phyloP scores from a whole-genome alignment of 2,113 vertebrate species.

The Danionella cerebrum region DNA sequence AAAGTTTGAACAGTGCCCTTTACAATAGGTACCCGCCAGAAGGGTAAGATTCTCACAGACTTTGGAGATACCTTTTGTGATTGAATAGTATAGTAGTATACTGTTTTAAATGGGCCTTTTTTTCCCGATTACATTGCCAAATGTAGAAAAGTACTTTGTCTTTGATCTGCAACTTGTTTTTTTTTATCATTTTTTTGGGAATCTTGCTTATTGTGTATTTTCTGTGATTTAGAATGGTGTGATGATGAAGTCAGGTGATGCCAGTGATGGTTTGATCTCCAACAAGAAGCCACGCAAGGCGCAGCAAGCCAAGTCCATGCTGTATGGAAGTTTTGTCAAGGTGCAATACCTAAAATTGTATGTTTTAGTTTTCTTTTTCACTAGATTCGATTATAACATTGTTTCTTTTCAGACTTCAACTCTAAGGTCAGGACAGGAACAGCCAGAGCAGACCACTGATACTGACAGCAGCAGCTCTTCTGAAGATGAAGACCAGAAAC shows the following conservation, averaged over 20 bases:
- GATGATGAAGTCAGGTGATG: slow-evolving; percentile 54
- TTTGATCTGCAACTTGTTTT: background rate
- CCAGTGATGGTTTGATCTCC: slow-evolving; percentile 53
- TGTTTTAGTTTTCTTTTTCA: background rate
- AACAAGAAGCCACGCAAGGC: slow-evolving; percentile 67
- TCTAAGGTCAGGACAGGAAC: slow-evolving; percentile 66
- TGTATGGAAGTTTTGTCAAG: slow-evolving; percentile 89
- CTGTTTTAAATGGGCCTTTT: too few species aligned
- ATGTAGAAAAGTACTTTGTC: too few species aligned
- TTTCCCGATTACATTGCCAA: background rate
- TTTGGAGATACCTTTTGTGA: too few species aligned
- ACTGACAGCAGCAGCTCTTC: slow-evolving; percentile 62
- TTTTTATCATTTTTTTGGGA: background rate
- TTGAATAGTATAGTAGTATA: too few species aligned
- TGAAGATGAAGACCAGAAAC: slow-evolving; percentile 63
- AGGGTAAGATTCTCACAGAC: too few species aligned
- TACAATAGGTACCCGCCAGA: too few species aligned
- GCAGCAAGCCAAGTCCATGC: slow-evolving; percentile 38
- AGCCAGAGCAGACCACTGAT: slow-evolving; percentile 30
- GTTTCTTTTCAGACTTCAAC: slow-evolving; percentile 65
- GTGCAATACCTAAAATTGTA: slow-evolving; percentile 46
- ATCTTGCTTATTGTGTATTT: background rate
- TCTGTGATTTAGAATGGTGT: slow-evolving; percentile 66
- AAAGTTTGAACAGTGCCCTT: too few species aligned
- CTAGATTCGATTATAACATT: too few species aligned